Base-by-base conservation (phyloP, 2,113 vertebrate species). In the Rutilus rutilus region DNA sequence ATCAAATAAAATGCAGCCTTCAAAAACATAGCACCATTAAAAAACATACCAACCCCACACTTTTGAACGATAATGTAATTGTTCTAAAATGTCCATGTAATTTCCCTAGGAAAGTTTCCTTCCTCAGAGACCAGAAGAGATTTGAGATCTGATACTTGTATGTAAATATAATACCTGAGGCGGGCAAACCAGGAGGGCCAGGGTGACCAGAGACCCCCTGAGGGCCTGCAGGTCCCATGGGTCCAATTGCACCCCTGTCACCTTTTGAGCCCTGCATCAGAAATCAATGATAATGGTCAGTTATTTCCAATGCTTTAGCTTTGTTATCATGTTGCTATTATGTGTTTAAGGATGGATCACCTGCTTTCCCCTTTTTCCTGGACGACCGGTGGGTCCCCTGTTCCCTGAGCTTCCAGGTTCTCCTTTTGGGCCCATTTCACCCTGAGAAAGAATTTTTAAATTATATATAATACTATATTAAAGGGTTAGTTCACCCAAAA, bases 401-500 rank as follows among this genome's bases (percentile, higher is more conserved):
- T 96, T 96, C 90, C 98, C 98, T 59, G 97, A 93, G 36, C 93
- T 92, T 84, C 98, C 98, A 76, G 96, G 94, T 74, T 97, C 97
- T 87, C 98, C 98, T 90, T 99, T 98, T 7, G 98, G 97, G 88
- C 98, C 98, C 97, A 99, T 97, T 94, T 99, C 98, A 88, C 98
- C 98, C 98, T 99, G 89, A 39, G 79, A 65, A 36, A 81, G 45
- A 52, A 42, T 59, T 59, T 6, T 33, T 12, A 71, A 42, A 71
- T 42, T 10, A 71, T 9, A 71, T 11, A 36, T 5, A 39, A 23
- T 39, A 21, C 6, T 7, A 21, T 57, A 57, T 21, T 19, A 57
- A 57, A 57, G 17, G 52, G 17, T 7, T 19, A 21, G 17, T 54
- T 54, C 52, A 21, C 52, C 17, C 52, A 2, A 54, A 54, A 50